Evolutionary conservation across 2,888 invertebrate genomes (phyloP).

Genomic region (Tachina lurida): DNA sequence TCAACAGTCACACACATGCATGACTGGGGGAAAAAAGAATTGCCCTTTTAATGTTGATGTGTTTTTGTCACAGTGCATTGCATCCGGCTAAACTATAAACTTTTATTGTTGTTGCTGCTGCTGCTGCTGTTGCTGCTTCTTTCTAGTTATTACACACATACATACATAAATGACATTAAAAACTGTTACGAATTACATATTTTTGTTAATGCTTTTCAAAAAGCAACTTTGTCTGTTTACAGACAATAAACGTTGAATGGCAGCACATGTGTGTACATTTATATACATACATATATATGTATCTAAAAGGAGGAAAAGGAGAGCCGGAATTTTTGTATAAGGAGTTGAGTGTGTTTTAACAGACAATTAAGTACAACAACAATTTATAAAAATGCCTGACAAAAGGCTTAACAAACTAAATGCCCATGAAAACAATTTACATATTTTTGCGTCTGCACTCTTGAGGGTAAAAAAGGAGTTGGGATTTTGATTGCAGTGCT

Average conservation of each 20-base stretch:
- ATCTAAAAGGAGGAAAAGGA: neutral
- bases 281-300: too few relatives aligned
- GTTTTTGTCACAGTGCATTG: conserved; percentile 21
- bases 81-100: neutral
- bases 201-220: conserved; percentile 37
- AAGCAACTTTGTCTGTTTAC: neutral
- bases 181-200: conserved; percentile 52
- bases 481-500: too few relatives aligned
- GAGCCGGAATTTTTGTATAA: neutral
- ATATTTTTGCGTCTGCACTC: conserved; percentile 50
- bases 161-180: conserved; percentile 54
- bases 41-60: neutral
- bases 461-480: neutral
- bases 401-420: conserved; percentile 45
- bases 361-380: conserved; percentile 59
- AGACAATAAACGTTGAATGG: conserved; percentile 7
- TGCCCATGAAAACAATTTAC: conserved; percentile 58
- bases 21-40: neutral
- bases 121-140: conserved; percentile 11
- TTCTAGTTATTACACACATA: conserved; percentile 37
- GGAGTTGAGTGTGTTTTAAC: conserved; percentile 58
- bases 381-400: conserved; percentile 17
- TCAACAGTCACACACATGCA: neutral
- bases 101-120: conserved; percentile 5
- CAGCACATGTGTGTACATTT: neutral